Evolutionary conservation across 2,113 vertebrate genomes (phyloP).

Genomic region (human): DNA sequence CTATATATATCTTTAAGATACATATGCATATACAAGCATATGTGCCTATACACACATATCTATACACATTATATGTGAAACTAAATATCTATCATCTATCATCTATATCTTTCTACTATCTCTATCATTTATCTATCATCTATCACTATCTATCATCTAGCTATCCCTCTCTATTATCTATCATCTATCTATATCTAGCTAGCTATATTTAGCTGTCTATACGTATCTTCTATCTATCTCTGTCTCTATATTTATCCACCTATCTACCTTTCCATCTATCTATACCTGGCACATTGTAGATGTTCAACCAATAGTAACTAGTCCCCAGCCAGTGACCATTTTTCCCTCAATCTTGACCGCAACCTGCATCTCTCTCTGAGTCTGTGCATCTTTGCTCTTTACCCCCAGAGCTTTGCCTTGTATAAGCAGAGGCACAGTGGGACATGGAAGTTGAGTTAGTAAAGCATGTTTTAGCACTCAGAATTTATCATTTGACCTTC

Average conservation of each 20-base stretch:
- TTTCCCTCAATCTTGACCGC: not conserved
- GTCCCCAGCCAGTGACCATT: not conserved
- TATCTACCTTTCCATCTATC: not conserved
- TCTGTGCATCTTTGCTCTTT: not conserved
- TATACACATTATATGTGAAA: not conserved
- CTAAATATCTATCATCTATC: not conserved
- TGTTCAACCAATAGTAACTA: not conserved
- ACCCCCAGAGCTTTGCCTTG: not conserved
- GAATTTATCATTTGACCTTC: conserved; percentile 46
- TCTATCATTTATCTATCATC: no score
- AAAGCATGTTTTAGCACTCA: not conserved
- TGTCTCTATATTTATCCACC: not conserved
- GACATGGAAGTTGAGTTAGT: not conserved
- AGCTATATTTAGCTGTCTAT: not conserved
- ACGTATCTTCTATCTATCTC: not conserved
- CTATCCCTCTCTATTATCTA: no score
- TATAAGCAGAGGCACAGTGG: not conserved
- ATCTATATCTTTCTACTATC: no score
- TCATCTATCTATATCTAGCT: not conserved
- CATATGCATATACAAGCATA: not conserved
- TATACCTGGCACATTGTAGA: not conserved
- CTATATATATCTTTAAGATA: not conserved
- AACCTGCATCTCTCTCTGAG: not conserved
- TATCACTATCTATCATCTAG: no score
- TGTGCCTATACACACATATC: not conserved